These are phyloP conservation scores for Sebastes hubbsi DNA, from an alignment of 2,797 vertebrate species.

Conservation along the genomic window DNA sequence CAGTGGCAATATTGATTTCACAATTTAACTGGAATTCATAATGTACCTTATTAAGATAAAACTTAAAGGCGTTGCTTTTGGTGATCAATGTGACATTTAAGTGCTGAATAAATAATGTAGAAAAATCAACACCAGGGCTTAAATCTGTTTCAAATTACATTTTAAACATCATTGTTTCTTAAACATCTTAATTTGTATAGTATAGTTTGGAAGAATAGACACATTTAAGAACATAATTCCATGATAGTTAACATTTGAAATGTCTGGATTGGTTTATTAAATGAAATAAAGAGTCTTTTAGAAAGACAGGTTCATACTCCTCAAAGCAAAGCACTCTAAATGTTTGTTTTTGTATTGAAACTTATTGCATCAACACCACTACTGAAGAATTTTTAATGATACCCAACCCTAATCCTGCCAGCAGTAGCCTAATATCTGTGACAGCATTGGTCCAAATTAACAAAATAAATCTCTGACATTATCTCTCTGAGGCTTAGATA, in stretches of 20 bases:
- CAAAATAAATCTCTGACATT: neutral
- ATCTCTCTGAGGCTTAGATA: neutral
- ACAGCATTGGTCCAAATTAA: neutral
- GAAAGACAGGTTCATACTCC: neutral
- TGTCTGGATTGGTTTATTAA: neutral
- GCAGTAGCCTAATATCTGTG: neutral
- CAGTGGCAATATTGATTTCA: neutral
- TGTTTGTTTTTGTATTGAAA: neutral
- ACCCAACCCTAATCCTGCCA: neutral
- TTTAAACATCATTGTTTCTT: neutral
- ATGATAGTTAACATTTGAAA: neutral
- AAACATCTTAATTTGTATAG: too few relatives aligned
- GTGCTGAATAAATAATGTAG: neutral
- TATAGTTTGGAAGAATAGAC: neutral
- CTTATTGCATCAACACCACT: neutral
- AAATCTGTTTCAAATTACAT: too few relatives aligned
- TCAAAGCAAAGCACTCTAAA: neutral
- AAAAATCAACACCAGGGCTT: neutral
- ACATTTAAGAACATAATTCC: neutral
- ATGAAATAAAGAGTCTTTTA: neutral
- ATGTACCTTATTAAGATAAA: neutral
- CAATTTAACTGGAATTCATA: neutral
- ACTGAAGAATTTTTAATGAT: neutral
- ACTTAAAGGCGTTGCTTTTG: accelerated
- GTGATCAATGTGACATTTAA: neutral